Evolutionary conservation across 2,888 invertebrate species (phyloP).

Genomic region (Orthosia cruda): DNA sequence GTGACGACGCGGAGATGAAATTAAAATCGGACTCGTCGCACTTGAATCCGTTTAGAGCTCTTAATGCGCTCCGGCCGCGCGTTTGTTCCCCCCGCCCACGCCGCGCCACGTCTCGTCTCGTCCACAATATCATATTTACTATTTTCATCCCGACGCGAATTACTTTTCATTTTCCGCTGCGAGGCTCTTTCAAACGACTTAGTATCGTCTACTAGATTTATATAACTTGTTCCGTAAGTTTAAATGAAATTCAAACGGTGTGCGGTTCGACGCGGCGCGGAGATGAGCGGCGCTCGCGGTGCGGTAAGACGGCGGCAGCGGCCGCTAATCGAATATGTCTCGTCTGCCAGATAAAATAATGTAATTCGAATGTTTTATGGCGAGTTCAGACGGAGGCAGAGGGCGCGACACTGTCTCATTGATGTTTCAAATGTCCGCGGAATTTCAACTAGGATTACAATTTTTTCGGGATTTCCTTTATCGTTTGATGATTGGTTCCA

Average conservation of each 20-base stretch:
- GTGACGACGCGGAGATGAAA: conserved; percentile 69
- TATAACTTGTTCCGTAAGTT: conserved; percentile 53
- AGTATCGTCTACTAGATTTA: conserved; percentile 60
- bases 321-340: conserved; percentile 47
- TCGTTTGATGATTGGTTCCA: not conserved
- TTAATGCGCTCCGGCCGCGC: conserved; percentile 67
- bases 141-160: conserved; percentile 73
- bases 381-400: conserved; percentile 11
- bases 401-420: conserved; percentile 1
- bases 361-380: conserved; percentile 45
- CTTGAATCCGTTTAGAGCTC: conserved; percentile 74
- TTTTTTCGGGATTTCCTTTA: not conserved
- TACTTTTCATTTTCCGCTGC: conserved; percentile 73
- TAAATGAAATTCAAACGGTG: conserved; percentile 52
- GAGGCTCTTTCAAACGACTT: conserved; percentile 61
- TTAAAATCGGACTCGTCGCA: conserved; percentile 73
- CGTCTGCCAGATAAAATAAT: conserved; percentile 35
- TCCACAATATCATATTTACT: conserved; percentile 73
- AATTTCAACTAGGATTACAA: conserved; percentile 9
- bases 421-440: not conserved
- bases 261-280: not conserved
- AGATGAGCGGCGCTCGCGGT: not conserved
- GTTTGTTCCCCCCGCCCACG: conserved; percentile 33
- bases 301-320: not conserved
- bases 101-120: conserved; percentile 31